A percentile compares a stretch with the other conserved stretches of the same genome.
Evolutionary conservation across 1,140 invertebrate species (phyloP).

Genomic region (Drosophila parabipectinata): DNA sequence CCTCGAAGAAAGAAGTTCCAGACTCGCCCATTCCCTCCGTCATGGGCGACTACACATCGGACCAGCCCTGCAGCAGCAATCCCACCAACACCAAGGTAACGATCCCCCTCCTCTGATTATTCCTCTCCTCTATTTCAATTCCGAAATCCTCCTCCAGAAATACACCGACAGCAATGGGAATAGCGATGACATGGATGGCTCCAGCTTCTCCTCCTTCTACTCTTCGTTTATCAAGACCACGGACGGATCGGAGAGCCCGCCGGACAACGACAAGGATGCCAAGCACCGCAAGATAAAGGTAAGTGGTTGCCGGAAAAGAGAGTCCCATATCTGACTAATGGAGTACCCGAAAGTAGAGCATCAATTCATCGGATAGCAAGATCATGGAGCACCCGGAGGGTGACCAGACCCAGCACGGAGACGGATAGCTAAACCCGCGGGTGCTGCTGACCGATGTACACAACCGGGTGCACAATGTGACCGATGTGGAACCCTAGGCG

Average conservation of each 20-base stretch:
- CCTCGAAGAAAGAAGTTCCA: conserved; percentile 85
- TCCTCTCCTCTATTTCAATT: background rate
- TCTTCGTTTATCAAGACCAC: conserved; percentile 86
- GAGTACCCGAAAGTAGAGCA: conserved; percentile 9
- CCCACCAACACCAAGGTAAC: conserved; percentile 44
- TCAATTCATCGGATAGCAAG: conserved; percentile 30
- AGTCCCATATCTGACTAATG: background rate
- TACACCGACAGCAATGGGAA: conserved; percentile 82
- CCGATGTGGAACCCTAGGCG: conserved; percentile 18
- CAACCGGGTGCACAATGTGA: conserved; percentile 26
- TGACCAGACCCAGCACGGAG: conserved; percentile 73
- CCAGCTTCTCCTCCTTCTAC: conserved; percentile 86
- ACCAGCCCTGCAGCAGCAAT: conserved; percentile 49
- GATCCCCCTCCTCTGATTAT: background rate
- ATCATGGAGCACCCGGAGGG: conserved; percentile 72
- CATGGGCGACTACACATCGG: conserved; percentile 58
- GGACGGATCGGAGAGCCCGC: conserved; percentile 77
- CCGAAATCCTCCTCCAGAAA: conserved; percentile 32
- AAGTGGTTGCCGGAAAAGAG: background rate
- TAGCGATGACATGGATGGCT: conserved; percentile 84
- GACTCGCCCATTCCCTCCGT: conserved; percentile 84
- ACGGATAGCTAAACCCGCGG: conserved; percentile 50
- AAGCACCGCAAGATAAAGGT: conserved; percentile 74
- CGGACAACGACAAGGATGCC: conserved; percentile 74
- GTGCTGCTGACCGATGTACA: conserved; percentile 41